These are phyloP conservation scores for Notothenia rossii DNA, from an alignment of 2,113 vertebrate species.

Conservation along the genomic window DNA sequence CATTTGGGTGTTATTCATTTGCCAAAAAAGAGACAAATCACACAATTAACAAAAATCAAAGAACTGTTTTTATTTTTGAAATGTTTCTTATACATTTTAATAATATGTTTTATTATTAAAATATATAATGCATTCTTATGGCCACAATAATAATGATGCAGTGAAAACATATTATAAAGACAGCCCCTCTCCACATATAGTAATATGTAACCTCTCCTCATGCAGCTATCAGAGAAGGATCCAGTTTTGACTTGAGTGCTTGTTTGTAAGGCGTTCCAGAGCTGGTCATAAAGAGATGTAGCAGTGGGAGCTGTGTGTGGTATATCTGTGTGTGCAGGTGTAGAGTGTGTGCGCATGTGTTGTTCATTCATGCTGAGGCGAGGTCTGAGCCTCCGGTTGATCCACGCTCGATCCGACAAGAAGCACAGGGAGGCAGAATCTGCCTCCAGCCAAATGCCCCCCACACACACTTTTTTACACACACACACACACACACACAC, in stretches of 20 bases:
- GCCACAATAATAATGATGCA: too few relatives aligned
- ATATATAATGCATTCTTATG: too few relatives aligned
- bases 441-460: conserved; percentile 58
- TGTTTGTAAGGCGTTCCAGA: conserved; percentile 9
- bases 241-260: conserved; percentile 3
- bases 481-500: conserved; percentile 1
- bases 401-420: conserved; percentile 73
- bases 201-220: background rate
- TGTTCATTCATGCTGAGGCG: conserved; percentile 61
- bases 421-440: conserved; percentile 66
- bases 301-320: background rate
- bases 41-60: too few relatives aligned
- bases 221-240: background rate
- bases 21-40: too few relatives aligned
- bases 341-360: conserved; percentile 8
- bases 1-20: too few relatives aligned
- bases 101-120: too few relatives aligned
- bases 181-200: background rate
- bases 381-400: conserved; percentile 72
- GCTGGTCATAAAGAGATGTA: conserved; percentile 1
- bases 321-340: background rate
- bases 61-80: too few relatives aligned
- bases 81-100: too few relatives aligned
- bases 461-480: conserved; percentile 13
- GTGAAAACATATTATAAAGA: too few relatives aligned